These are phyloP conservation scores for Tinamus guttatus DNA, from an alignment of 2,113 vertebrate genomes.

Conservation along the genomic window DNA sequence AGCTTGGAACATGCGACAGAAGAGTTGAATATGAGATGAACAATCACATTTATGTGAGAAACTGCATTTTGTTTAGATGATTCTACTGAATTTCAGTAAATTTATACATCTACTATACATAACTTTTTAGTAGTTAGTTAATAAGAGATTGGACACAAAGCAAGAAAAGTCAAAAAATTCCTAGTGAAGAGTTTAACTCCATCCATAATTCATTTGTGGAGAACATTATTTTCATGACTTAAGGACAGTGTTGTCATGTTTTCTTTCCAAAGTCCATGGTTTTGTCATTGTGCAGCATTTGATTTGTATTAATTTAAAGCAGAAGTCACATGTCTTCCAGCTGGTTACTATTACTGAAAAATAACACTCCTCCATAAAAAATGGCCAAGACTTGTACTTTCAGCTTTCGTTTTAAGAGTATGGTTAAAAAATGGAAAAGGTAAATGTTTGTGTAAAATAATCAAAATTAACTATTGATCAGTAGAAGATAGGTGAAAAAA, in stretches of 20 bases:
- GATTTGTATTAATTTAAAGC: not conserved
- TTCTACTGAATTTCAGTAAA: not conserved
- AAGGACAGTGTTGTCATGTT: not conserved
- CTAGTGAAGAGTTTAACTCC: not conserved
- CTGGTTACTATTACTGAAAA: not conserved
- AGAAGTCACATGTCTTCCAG: not conserved
- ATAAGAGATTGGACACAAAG: not conserved
- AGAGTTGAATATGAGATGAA: not conserved
- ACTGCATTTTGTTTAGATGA: not conserved
- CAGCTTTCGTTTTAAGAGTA: not conserved
- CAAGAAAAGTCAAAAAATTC: not conserved
- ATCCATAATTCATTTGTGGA: not conserved
- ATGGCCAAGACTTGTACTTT: not conserved
- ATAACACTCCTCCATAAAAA: not conserved
- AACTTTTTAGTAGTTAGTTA: not conserved
- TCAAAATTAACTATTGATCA: not conserved
- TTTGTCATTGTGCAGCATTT: not conserved
- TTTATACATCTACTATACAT: not conserved
- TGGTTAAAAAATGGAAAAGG: fast-evolving
- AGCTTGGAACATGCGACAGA: not conserved
- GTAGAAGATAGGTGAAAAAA: not conserved
- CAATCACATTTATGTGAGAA: not conserved
- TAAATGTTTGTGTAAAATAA: not conserved
- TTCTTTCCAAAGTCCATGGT: not conserved
- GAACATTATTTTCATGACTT: not conserved